Conservation (phyloP, 2,113 vertebrate genomes). For the Protobothrops mucrosquamatus region DNA sequence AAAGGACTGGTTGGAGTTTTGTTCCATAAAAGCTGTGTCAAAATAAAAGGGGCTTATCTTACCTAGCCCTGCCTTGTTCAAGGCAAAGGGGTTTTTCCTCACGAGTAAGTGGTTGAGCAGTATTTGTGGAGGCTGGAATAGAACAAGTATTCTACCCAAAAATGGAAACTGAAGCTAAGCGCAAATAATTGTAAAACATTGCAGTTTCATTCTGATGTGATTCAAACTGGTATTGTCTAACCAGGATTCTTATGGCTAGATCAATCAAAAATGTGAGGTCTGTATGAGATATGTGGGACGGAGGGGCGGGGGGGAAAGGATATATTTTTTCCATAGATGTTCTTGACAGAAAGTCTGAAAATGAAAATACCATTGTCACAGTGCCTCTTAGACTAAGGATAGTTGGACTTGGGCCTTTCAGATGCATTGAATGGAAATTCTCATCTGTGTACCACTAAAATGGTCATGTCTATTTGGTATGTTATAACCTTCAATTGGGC, state of each 20-base stretch:
- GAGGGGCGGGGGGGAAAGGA: fast-evolving
- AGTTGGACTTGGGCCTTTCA: background rate
- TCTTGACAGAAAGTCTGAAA: background rate
- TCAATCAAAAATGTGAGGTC: background rate
- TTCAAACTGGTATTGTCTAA: background rate
- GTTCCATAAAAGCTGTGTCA: too few species aligned
- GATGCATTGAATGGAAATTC: background rate
- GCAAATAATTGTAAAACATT: background rate
- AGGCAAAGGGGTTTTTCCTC: too few species aligned
- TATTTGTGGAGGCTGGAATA: too few species aligned
- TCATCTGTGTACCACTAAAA: background rate
- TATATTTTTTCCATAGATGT: background rate
- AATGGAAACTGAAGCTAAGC: background rate
- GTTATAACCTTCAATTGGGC: background rate
- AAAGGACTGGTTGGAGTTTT: too few species aligned
- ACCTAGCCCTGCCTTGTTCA: too few species aligned
- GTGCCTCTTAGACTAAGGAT: background rate
- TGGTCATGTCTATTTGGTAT: too few species aligned
- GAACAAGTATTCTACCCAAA: background rate
- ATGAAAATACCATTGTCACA: background rate
- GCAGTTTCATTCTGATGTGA: background rate
- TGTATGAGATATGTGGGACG: background rate
- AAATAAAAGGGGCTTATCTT: too few species aligned
- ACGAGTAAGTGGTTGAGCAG: too few species aligned
- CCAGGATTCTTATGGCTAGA: background rate